These are phyloP conservation scores for Scaptomyza tumidula DNA, from an alignment of 2,888 invertebrate species.

Conservation along the genomic window DNA sequence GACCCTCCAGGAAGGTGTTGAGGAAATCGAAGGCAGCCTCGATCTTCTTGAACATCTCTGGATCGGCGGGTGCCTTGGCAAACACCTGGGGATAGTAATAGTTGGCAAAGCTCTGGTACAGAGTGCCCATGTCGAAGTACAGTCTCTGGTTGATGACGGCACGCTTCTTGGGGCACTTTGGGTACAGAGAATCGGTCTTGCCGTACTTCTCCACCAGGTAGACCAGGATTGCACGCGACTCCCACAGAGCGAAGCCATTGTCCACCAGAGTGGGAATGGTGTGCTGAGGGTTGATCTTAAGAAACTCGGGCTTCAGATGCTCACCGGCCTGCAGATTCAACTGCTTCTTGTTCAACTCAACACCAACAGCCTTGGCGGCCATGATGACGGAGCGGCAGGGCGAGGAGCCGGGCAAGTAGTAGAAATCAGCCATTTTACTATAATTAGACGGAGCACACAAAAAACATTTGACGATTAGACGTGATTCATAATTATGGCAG, in stretches of 20 bases:
- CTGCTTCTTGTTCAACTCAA: slow-evolving; percentile 88
- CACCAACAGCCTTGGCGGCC: slow-evolving; percentile 88
- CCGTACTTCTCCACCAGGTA: slow-evolving; percentile 93
- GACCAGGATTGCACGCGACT: slow-evolving; percentile 92
- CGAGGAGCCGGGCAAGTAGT: slow-evolving; percentile 87
- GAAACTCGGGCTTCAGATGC: slow-evolving; percentile 89
- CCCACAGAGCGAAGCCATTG: slow-evolving; percentile 92
- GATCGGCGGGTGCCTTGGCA: slow-evolving; percentile 87
- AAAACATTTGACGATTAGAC: slow-evolving; percentile 40
- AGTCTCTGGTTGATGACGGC: slow-evolving; percentile 91
- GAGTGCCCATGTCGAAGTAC: slow-evolving; percentile 91
- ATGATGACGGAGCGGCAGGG: slow-evolving; percentile 89
- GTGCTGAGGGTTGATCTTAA: slow-evolving; percentile 93
- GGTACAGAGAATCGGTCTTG: slow-evolving; percentile 90
- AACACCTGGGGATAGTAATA: slow-evolving; percentile 89
- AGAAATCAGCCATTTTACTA: slow-evolving; percentile 86
- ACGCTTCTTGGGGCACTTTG: slow-evolving; percentile 90
- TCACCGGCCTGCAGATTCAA: slow-evolving; percentile 87
- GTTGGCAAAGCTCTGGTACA: slow-evolving; percentile 89
- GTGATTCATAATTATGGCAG: slow-evolving; percentile 12
- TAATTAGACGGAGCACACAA: slow-evolving; percentile 28
- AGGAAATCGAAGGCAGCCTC: slow-evolving; percentile 89
- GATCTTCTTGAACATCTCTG: slow-evolving; percentile 88
- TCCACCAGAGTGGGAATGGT: slow-evolving; percentile 93
- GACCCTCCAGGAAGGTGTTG: slow-evolving; percentile 89